Evolutionary conservation across 2,113 vertebrate species (phyloP).

Genomic region (Microtus pennsylvanicus): DNA sequence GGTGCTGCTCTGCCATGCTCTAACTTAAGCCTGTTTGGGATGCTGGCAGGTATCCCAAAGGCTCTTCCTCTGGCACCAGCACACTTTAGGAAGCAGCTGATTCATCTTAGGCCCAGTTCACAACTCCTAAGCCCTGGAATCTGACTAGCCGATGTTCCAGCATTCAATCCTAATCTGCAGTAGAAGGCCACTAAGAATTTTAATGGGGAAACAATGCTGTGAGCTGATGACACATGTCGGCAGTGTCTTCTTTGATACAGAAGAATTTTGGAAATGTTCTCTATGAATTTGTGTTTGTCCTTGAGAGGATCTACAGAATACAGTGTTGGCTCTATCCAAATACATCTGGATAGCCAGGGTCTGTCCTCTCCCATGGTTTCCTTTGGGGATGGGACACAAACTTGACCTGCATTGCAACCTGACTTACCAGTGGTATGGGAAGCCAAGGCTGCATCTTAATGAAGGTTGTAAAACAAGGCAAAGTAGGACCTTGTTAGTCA

Average conservation of each 20-base stretch:
- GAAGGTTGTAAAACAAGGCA: conserved; percentile 32
- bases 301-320: neutral
- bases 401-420: conserved; percentile 15
- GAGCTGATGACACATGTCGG: neutral
- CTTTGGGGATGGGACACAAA: conserved; percentile 20
- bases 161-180: neutral
- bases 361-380: neutral
- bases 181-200: neutral
- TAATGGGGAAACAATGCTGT: neutral
- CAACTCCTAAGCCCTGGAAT: neutral
- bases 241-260: neutral
- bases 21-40: neutral
- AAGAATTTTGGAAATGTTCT: neutral
- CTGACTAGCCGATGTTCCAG: neutral
- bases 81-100: conserved; percentile 11
- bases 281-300: neutral
- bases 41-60: neutral
- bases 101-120: neutral
- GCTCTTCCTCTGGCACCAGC: neutral
- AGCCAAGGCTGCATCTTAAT: neutral
- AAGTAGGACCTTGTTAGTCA: neutral
- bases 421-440: neutral
- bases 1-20: neutral
- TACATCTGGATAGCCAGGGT: neutral
- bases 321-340: neutral